These are phyloP conservation scores for Drosophila aldrichi DNA, from an alignment of 2,888 invertebrate species.

Conservation along the genomic window DNA sequence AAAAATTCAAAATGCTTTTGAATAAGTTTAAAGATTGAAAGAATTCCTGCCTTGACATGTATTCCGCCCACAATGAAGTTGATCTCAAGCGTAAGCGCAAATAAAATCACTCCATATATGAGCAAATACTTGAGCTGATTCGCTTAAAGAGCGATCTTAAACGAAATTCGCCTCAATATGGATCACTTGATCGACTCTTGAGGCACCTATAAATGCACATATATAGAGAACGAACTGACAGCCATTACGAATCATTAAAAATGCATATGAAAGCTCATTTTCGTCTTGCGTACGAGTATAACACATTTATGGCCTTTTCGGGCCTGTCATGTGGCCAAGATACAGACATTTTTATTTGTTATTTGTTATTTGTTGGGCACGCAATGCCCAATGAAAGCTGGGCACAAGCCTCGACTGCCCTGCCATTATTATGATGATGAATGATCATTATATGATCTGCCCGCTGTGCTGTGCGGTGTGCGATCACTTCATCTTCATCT, in stretches of 20 bases:
- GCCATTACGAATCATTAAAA: slow-evolving; percentile 61
- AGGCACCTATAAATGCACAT: neutral
- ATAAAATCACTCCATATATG: slow-evolving; percentile 4
- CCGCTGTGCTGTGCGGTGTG: slow-evolving; percentile 51
- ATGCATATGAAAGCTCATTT: slow-evolving; percentile 36
- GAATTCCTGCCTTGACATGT: neutral
- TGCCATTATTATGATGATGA: slow-evolving; percentile 55
- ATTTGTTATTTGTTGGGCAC: slow-evolving; percentile 60
- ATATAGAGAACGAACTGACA: slow-evolving; percentile 47
- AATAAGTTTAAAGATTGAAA: neutral
- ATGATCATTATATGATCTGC: slow-evolving; percentile 68
- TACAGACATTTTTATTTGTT: slow-evolving; percentile 75
- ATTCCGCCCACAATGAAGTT: slow-evolving; percentile 2
- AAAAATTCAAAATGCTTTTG: neutral
- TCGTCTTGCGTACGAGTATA: slow-evolving; percentile 28
- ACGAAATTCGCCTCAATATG: slow-evolving; percentile 37
- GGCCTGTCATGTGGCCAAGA: slow-evolving; percentile 60
- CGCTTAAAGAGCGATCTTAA: slow-evolving; percentile 15
- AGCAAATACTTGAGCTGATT: slow-evolving; percentile 11
- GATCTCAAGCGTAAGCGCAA: neutral
- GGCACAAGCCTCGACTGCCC: slow-evolving; percentile 33
- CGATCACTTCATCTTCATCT: slow-evolving; percentile 53
- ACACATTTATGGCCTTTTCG: slow-evolving; percentile 57
- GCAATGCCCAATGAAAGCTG: slow-evolving; percentile 59
- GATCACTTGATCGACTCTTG: slow-evolving; percentile 37